Conservation (phyloP, 2,888 invertebrate genomes). For the Trimorus sp. region DNA sequence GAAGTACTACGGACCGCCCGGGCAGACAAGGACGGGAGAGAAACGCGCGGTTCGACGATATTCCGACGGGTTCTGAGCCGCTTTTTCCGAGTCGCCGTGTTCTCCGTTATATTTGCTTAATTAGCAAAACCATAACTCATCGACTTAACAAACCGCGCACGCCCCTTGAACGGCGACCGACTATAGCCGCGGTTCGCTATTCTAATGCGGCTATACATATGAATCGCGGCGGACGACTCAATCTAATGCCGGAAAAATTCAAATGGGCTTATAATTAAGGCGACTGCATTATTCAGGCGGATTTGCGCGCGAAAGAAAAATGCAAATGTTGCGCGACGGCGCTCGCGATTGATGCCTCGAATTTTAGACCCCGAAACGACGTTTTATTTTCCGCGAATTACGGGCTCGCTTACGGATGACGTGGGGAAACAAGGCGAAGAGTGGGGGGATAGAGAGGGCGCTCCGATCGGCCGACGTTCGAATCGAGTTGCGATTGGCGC, state of each 20-base stretch:
- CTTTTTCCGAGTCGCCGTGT: background rate
- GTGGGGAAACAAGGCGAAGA: background rate
- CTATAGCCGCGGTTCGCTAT: slow-evolving; percentile 30
- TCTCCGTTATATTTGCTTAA: slow-evolving; percentile 19
- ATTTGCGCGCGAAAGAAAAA: slow-evolving; percentile 3
- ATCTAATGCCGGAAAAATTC: slow-evolving; percentile 28
- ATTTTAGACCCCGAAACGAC: too few relatives aligned
- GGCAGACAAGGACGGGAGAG: too few relatives aligned
- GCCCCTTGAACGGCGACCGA: background rate
- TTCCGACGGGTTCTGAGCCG: too few relatives aligned
- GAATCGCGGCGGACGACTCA: slow-evolving; percentile 14
- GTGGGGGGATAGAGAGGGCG: slow-evolving; percentile 7
- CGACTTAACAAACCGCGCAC: slow-evolving; percentile 32
- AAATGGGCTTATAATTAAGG: slow-evolving; percentile 14
- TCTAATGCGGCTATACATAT: slow-evolving; percentile 40
- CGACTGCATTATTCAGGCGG: slow-evolving; percentile 20
- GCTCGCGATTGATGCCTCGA: slow-evolving; percentile 13
- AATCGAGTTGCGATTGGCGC: slow-evolving; percentile 56
- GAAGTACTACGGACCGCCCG: too few relatives aligned
- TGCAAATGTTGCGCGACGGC: slow-evolving; percentile 25
- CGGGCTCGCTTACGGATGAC: slow-evolving; percentile 18
- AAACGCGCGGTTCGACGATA: too few relatives aligned
- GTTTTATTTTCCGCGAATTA: slow-evolving; percentile 27
- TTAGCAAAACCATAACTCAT: slow-evolving; percentile 44
- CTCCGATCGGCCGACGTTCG: slow-evolving; percentile 48